Evolutionary conservation across 2,888 invertebrate genomes (phyloP).

Genomic region (Xylophagus ater): DNA sequence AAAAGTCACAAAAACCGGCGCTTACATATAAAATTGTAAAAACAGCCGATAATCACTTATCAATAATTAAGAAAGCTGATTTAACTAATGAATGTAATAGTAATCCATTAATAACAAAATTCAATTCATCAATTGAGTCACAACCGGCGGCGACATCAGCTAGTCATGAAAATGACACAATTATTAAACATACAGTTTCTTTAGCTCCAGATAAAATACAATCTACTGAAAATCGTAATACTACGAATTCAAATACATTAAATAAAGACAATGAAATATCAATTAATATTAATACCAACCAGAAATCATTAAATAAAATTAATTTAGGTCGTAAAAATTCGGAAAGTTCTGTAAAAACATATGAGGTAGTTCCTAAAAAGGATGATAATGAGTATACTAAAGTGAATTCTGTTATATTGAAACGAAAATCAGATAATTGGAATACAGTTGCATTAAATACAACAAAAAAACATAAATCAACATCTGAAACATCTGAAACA

Average conservation of each 20-base stretch:
- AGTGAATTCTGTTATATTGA: conserved; percentile 33
- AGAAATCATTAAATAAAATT: too few relatives aligned
- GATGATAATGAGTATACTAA: conserved; percentile 26
- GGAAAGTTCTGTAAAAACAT: conserved; percentile 5
- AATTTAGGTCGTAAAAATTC: conserved; percentile 1
- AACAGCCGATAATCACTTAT: conserved; percentile 35
- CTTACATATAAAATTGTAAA: conserved; percentile 38
- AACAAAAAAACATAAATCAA: conserved; percentile 10
- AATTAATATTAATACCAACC: too few relatives aligned
- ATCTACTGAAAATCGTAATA: too few relatives aligned
- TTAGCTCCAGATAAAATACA: too few relatives aligned
- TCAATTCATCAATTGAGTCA: too few relatives aligned
- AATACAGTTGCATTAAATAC: conserved; percentile 11
- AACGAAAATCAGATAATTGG: conserved; percentile 29
- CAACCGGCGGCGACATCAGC: too few relatives aligned
- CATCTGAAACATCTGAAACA: conserved; percentile 10
- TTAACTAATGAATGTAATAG: too few relatives aligned
- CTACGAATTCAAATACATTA: too few relatives aligned
- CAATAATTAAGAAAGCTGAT: conserved; percentile 32
- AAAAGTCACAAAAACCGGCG: conserved; percentile 27
- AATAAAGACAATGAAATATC: too few relatives aligned
- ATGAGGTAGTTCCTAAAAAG: conserved; percentile 16
- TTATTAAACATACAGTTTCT: too few relatives aligned
- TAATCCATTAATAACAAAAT: too few relatives aligned
- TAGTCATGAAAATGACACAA: too few relatives aligned